phyloP scores from a whole-genome alignment of 1,140 invertebrate species.

The Ceratoteleas bidentatus region DNA sequence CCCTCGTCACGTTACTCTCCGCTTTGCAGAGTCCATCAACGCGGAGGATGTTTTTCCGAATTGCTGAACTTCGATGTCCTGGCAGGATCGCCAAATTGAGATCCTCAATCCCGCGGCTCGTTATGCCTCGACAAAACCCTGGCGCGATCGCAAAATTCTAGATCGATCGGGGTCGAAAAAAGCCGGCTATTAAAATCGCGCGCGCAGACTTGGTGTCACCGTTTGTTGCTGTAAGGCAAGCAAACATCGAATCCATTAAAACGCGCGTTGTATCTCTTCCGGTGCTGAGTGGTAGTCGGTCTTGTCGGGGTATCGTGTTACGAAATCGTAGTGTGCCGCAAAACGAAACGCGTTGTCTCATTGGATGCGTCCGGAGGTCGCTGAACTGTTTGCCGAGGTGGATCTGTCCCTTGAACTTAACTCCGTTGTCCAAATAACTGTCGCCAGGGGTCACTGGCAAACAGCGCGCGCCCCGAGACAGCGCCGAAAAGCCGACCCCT shows the following conservation, averaged over 20 bases:
- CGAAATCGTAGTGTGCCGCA: conserved; percentile 59
- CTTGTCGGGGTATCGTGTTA: conserved; percentile 61
- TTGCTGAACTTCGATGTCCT: too few relatives aligned
- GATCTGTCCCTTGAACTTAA: conserved; percentile 38
- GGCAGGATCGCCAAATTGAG: too few relatives aligned
- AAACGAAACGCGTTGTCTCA: conserved; percentile 54
- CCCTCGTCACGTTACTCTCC: too few relatives aligned
- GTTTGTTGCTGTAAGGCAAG: conserved; percentile 48
- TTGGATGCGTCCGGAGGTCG: conserved; percentile 61
- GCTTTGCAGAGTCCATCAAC: too few relatives aligned
- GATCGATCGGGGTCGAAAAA: background rate
- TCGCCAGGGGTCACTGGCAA: conserved; percentile 28
- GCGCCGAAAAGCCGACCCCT: conserved; percentile 21
- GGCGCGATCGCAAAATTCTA: background rate
- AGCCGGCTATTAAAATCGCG: background rate
- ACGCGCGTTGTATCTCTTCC: conserved; percentile 47
- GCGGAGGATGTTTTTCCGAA: too few relatives aligned
- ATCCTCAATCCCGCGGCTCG: too few relatives aligned
- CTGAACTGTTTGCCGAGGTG: conserved; percentile 47
- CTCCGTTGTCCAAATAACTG: conserved; percentile 26
- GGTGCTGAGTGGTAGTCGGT: conserved; percentile 43
- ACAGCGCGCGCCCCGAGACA: conserved; percentile 3
- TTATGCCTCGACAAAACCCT: background rate
- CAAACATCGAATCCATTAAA: conserved; percentile 63
- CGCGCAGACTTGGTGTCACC: conserved; percentile 8